A percentile compares a stretch with the other conserved stretches of the same genome.
These are phyloP conservation scores for Volucella bombylans DNA, from an alignment of 2,888 invertebrate genomes.

Conservation along the genomic window DNA sequence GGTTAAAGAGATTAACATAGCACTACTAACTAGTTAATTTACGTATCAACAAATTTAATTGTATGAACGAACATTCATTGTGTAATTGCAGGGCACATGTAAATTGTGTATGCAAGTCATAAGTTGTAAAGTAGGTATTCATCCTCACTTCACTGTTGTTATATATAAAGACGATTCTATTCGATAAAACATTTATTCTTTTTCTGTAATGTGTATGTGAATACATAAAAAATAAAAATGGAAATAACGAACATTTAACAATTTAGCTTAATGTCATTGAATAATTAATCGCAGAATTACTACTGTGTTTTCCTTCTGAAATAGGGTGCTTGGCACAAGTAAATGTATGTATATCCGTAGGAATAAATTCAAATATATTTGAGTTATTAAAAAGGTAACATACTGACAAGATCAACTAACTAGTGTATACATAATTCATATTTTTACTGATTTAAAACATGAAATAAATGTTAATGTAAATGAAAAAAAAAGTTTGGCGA, in stretches of 20 bases:
- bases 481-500: slow-evolving; percentile 27
- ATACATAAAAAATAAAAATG: slow-evolving; percentile 31
- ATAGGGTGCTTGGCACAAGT: slow-evolving; percentile 66
- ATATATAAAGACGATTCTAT: slow-evolving; percentile 7
- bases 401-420: background rate
- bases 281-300: background rate
- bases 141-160: slow-evolving; percentile 40
- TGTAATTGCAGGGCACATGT: slow-evolving; percentile 26
- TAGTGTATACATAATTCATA: slow-evolving; percentile 19
- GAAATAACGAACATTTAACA: slow-evolving; percentile 40
- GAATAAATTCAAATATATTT: slow-evolving; percentile 34
- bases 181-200: background rate
- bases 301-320: slow-evolving; percentile 24
- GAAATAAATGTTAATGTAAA: slow-evolving; percentile 38
- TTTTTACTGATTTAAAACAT: background rate
- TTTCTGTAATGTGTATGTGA: slow-evolving; percentile 41
- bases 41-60: background rate
- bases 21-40: too few species aligned
- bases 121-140: slow-evolving; percentile 5
- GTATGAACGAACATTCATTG: slow-evolving; percentile 23
- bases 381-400: slow-evolving; percentile 4
- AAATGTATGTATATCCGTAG: slow-evolving; percentile 31
- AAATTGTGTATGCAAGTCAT: slow-evolving; percentile 43
- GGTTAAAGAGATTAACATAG: slow-evolving; percentile 89
- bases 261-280: slow-evolving; percentile 19